Evolutionary conservation across 2,888 invertebrate species (phyloP), one percentile per base, ranked within the genome.

Genomic region (Rhagonycha lutea): DNA sequence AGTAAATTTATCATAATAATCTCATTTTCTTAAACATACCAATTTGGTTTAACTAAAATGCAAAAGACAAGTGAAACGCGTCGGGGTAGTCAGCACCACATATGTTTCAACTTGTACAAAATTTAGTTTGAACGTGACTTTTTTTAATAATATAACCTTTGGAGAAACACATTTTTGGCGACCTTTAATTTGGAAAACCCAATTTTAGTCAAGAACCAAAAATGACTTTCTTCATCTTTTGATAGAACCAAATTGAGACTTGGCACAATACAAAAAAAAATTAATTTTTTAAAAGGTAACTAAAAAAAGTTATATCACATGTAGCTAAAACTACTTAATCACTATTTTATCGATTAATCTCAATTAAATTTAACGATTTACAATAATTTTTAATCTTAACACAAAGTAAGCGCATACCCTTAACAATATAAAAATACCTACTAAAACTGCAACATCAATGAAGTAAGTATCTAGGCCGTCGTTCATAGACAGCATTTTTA

Each of bases 401-500:
- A 96, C 94, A 87, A 96, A 92, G 86, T 95, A 96, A 79, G 95
- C 94, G 85, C 93, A 90, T 85, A 95, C 89, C 87, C 96, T 91
- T 82, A 96, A 90, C 81, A 92, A 91, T 80, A 97, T 88, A 86
- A 97, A 96, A 84, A 96, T 94, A 69, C 92, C 93, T 81, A 92
- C 88, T 75, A 97, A 89, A n/a, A 96, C 95, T 14, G 92, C 93
- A 12, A 94, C 95, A 88, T 97, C 96, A 12, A 96, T 89, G 92
- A 96, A 94, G 86, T 94, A 95, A 14, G 89, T 89, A 60, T 83
- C 78, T 83, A 87, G 84, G 80, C 92, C 92, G 74, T 92, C 89
- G 77, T 93, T 92, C 95, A 96, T 95, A 4, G 94, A 92, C 93
- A 95, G 94, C 86, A 96, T 94, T 80, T 95, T 92, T 70, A 98